Evolutionary conservation across 1,140 invertebrate species (phyloP).

Genomic region (Drosophila santomea): DNA sequence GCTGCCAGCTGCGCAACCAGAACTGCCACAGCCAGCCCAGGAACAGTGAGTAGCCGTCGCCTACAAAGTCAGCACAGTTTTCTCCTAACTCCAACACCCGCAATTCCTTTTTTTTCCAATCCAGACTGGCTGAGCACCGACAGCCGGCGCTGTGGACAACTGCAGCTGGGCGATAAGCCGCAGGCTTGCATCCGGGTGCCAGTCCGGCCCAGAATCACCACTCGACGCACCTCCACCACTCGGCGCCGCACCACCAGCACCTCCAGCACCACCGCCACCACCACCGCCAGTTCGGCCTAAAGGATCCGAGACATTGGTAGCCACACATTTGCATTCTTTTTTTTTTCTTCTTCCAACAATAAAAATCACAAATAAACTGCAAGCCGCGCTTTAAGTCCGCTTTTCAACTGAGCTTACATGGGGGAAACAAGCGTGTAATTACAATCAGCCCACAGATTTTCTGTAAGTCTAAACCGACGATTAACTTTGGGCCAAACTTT

Average conservation of each 20-base stretch:
- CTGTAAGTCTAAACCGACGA: too few species aligned
- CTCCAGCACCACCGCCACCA: neutral
- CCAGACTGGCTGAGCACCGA: slow-evolving; percentile 60
- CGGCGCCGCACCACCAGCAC: neutral
- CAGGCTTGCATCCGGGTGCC: slow-evolving; percentile 22
- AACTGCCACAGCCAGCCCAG: slow-evolving; percentile 57
- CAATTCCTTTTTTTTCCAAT: neutral
- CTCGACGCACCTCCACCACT: neutral
- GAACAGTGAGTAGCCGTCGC: slow-evolving; percentile 44
- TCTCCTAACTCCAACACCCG: too few species aligned
- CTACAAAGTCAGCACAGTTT: too few species aligned
- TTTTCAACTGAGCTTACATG: neutral
- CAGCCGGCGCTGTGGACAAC: slow-evolving; percentile 40
- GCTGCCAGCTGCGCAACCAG: slow-evolving; percentile 60
- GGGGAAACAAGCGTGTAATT: too few species aligned
- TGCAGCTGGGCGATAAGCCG: slow-evolving; percentile 60
- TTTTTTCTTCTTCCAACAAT: neutral
- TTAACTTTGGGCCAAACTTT: too few species aligned
- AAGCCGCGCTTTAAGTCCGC: neutral
- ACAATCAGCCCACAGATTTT: too few species aligned
- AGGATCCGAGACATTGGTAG: neutral
- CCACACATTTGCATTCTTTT: neutral
- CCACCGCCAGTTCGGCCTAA: neutral
- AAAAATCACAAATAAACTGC: neutral
- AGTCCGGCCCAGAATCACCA: neutral